These are phyloP conservation scores for Palythoa caribaeorum DNA, from an alignment of 92 coral and sea anemone species.

Conservation along the genomic window DNA sequence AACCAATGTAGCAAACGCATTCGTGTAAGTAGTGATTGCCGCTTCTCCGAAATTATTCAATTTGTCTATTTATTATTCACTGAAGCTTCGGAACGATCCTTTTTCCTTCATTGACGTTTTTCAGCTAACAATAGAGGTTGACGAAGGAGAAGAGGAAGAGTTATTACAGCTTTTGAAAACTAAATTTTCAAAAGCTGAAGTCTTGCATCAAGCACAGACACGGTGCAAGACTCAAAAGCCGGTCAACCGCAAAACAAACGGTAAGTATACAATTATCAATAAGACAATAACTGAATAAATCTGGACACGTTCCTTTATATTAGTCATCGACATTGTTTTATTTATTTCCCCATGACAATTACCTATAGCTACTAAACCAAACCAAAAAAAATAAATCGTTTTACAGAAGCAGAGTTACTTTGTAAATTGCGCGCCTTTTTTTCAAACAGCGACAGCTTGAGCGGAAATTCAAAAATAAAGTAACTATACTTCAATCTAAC, in stretches of 20 bases:
- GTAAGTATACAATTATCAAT: not conserved
- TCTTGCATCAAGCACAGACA: not conserved
- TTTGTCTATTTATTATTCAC: not conserved
- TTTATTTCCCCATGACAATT: not conserved
- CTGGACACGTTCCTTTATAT: not conserved
- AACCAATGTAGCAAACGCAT: not conserved
- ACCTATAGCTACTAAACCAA: not conserved
- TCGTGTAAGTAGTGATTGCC: not conserved
- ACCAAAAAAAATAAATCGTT: not conserved
- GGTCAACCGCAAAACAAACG: not conserved
- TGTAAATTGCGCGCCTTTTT: not conserved
- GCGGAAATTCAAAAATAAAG: no score
- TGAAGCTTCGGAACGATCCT: not conserved
- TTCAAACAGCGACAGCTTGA: not conserved
- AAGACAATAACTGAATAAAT: conserved; percentile 5
- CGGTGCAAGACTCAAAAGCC: no score
- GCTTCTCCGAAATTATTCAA: not conserved
- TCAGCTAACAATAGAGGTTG: not conserved
- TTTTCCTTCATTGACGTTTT: not conserved
- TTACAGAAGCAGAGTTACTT: not conserved
- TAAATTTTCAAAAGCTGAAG: not conserved
- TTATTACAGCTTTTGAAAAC: not conserved
- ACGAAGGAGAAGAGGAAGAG: no score
- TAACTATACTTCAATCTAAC: not conserved
- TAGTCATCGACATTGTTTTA: not conserved